These are phyloP conservation scores for Ivindomyrus marchei DNA, from an alignment of 2,113 vertebrate genomes.

Conservation along the genomic window DNA sequence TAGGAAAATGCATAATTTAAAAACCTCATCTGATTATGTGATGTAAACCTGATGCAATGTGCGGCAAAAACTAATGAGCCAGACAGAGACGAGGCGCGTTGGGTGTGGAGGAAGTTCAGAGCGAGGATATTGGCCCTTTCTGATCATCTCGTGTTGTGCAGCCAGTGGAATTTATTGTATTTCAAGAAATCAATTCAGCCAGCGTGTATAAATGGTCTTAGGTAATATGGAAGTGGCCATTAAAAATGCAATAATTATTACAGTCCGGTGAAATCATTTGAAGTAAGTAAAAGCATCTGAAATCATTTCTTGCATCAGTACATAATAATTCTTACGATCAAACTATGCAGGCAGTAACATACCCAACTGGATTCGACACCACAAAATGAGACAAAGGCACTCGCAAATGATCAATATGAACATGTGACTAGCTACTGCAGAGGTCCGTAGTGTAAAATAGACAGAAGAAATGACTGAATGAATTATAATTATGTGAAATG, in stretches of 20 bases:
- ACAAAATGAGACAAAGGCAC: not conserved
- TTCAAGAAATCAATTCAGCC: not conserved
- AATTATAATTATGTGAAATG: not conserved
- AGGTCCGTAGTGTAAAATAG: not conserved
- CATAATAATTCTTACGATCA: not conserved
- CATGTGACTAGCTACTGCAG: not conserved
- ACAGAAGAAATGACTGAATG: not conserved
- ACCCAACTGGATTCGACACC: not conserved
- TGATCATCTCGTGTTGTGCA: not conserved
- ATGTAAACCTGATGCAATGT: conserved; percentile 42
- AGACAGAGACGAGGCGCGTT: not conserved
- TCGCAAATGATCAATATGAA: not conserved
- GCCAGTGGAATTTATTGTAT: not conserved
- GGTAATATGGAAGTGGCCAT: not conserved
- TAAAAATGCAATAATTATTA: not conserved
- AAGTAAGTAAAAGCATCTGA: not conserved
- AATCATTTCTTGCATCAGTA: not conserved
- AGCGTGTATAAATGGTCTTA: not conserved
- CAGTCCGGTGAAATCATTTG: not conserved
- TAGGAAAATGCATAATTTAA: conserved; percentile 34
- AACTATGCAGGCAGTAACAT: not conserved
- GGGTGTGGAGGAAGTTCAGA: not conserved
- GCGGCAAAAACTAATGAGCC: conserved; percentile 28
- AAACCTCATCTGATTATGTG: conserved; percentile 29
- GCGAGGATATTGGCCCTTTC: not conserved